phyloP scores from a whole-genome alignment of 2,888 invertebrate genomes.

The Lycocerus yunnanus region DNA sequence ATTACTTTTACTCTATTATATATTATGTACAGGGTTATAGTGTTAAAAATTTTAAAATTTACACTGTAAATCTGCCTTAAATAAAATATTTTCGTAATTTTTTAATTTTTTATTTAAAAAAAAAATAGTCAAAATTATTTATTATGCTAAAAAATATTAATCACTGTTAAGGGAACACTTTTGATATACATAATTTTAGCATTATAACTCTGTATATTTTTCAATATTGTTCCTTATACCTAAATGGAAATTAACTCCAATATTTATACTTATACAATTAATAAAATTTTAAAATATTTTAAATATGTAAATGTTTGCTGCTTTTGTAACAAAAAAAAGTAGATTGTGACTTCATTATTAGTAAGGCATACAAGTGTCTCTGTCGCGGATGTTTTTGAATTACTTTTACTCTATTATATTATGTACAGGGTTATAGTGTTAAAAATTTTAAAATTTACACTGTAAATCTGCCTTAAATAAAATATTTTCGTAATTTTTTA shows the following conservation, averaged over 20 bases:
- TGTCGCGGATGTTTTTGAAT: not conserved
- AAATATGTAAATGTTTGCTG: constrained; percentile 17
- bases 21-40: constrained; percentile 17
- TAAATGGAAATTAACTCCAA: not conserved
- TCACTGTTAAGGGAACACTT: not conserved
- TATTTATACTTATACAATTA: not conserved
- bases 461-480: not conserved
- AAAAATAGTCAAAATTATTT: too few species aligned
- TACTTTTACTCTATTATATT: constrained; percentile 1
- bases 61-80: not conserved
- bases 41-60: constrained; percentile 11
- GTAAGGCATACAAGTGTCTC: not conserved
- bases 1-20: constrained; percentile 1
- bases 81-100: not conserved
- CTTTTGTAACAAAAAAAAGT: constrained; percentile 15
- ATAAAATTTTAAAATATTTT: not conserved
- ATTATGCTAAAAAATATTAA: not conserved
- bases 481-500: not conserved
- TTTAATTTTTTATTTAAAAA: too few species aligned
- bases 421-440: constrained; percentile 21
- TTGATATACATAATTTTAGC: constrained; percentile 2
- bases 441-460: not conserved
- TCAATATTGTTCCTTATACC: not conserved
- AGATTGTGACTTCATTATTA: not conserved
- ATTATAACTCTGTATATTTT: constrained; percentile 17